Percentiles rank a stretch among this genome's conserved stretches.
phyloP scores from a whole-genome alignment of 2,888 invertebrate genomes.

The Drosophila hamatofila region DNA sequence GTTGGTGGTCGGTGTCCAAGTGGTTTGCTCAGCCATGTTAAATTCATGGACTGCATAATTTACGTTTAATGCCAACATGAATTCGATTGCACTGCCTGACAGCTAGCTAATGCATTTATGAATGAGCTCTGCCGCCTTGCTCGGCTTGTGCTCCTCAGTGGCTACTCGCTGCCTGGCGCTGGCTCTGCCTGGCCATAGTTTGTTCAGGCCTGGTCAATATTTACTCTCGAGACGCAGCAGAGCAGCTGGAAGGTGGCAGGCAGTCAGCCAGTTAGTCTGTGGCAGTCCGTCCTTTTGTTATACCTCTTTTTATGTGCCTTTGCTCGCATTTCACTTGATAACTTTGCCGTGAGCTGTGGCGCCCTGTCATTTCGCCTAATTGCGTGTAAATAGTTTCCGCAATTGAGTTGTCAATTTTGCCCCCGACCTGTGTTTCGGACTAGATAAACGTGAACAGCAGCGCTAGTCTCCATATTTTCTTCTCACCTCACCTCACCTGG shows the following conservation, averaged over 20 bases:
- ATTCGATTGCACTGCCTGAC: constrained; percentile 68
- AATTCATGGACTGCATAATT: constrained; percentile 76
- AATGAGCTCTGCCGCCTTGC: constrained; percentile 56
- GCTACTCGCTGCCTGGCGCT: constrained; percentile 1
- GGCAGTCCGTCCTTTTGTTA: constrained; percentile 35
- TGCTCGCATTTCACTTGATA: constrained; percentile 42
- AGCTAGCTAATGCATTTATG: constrained; percentile 73
- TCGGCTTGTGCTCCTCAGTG: constrained; percentile 2
- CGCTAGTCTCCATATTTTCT: constrained; percentile 9
- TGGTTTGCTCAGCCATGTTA: constrained; percentile 64
- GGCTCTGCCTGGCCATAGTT: constrained; percentile 26
- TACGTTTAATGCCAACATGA: constrained; percentile 73
- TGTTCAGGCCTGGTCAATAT: constrained; percentile 55
- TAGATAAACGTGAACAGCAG: constrained; percentile 21
- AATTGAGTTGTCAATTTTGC: constrained; percentile 76
- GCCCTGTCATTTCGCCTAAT: constrained; percentile 65
- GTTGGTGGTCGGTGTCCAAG: constrained; percentile 56
- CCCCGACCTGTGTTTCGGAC: constrained; percentile 28
- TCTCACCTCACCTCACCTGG: constrained; percentile 24
- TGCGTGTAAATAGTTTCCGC: constrained; percentile 76
- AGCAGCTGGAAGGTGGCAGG: not conserved
- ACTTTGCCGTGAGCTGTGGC: constrained; percentile 44
- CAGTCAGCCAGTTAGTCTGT: not conserved
- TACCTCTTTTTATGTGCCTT: constrained; percentile 46
- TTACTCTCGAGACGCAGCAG: constrained; percentile 40